Conservation (phyloP, 1,140 invertebrate species). For the Matsumurasca onukii region DNA sequence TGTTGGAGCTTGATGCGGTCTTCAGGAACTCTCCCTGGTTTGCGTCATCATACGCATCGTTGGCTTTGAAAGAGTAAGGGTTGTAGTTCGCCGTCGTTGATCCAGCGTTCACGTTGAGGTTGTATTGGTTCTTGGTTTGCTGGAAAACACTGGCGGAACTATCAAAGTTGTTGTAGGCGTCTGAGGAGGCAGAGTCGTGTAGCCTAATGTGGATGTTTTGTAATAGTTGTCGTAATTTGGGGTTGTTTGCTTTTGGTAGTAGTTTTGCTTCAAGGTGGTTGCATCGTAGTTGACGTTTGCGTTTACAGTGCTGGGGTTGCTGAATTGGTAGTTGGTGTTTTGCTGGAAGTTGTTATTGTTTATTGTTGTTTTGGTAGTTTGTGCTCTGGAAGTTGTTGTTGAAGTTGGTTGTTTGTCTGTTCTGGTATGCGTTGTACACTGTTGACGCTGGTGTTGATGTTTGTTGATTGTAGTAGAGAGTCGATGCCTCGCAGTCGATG, state of each 20-base stretch:
- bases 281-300: slow-evolving; percentile 13
- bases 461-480: slow-evolving; percentile 80
- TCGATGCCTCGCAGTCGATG: slow-evolving; percentile 78
- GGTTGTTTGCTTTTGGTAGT: slow-evolving; percentile 30
- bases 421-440: slow-evolving; percentile 44
- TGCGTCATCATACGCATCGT: slow-evolving; percentile 36
- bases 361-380: no score
- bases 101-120: slow-evolving; percentile 27
- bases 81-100: slow-evolving; percentile 35
- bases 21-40: slow-evolving; percentile 41
- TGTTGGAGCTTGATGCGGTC: slow-evolving; percentile 42
- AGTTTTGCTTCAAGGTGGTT: slow-evolving; percentile 30
- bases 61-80: slow-evolving; percentile 34
- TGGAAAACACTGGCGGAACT: slow-evolving; percentile 34
- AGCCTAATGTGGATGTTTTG: slow-evolving; percentile 34
- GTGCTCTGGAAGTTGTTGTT: slow-evolving; percentile 48
- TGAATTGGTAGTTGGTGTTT: slow-evolving; percentile 31
- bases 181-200: slow-evolving; percentile 10
- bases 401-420: slow-evolving; percentile 37
- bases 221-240: slow-evolving; percentile 37
- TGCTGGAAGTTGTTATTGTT: slow-evolving; percentile 39
- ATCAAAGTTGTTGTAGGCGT: slow-evolving; percentile 6
- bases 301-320: slow-evolving; percentile 22
- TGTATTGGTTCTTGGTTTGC: slow-evolving; percentile 37
- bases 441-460: slow-evolving; percentile 74